Conservation (phyloP, 2,888 invertebrate species). For the Chirona hameri region DNA sequence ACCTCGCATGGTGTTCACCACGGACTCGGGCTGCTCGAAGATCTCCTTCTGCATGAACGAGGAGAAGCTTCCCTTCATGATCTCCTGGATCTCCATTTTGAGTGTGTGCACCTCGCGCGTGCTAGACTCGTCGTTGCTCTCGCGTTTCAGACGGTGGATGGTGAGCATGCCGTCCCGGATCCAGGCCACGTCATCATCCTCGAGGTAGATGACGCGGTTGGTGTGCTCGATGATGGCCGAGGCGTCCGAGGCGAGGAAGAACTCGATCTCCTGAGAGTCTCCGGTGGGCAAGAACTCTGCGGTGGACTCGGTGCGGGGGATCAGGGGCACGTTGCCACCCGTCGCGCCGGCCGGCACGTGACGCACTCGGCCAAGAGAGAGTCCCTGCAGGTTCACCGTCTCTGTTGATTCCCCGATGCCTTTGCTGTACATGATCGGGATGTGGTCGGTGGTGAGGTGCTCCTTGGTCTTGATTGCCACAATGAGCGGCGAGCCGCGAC, state of each 20-base stretch:
- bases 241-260: conserved; percentile 99
- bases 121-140: conserved; percentile 69
- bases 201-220: conserved; percentile 95
- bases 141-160: conserved; percentile 85
- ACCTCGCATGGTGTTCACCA: conserved; percentile 98
- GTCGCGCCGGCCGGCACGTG: too few relatives aligned
- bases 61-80: conserved; percentile 97
- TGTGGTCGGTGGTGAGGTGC: conserved; percentile 90
- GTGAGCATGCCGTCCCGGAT: conserved; percentile 88
- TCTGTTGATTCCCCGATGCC: conserved; percentile 54
- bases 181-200: conserved; percentile 93
- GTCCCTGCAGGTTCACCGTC: too few relatives aligned
- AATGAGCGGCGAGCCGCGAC: conserved; percentile 92
- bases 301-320: conserved; percentile 79
- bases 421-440: conserved; percentile 95
- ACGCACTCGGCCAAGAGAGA: too few relatives aligned
- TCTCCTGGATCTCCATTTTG: conserved; percentile 97
- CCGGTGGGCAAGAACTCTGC: conserved; percentile 83
- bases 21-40: conserved; percentile 98
- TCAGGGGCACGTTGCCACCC: conserved; percentile 58
- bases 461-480: conserved; percentile 96
- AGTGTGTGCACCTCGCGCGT: conserved; percentile 91
- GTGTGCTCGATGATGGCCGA: conserved; percentile 99
- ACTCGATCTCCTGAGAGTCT: conserved; percentile 90
- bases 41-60: conserved; percentile 99